Evolutionary conservation across 2,888 invertebrate species (phyloP).

Genomic region (Agonopterix arenella): DNA sequence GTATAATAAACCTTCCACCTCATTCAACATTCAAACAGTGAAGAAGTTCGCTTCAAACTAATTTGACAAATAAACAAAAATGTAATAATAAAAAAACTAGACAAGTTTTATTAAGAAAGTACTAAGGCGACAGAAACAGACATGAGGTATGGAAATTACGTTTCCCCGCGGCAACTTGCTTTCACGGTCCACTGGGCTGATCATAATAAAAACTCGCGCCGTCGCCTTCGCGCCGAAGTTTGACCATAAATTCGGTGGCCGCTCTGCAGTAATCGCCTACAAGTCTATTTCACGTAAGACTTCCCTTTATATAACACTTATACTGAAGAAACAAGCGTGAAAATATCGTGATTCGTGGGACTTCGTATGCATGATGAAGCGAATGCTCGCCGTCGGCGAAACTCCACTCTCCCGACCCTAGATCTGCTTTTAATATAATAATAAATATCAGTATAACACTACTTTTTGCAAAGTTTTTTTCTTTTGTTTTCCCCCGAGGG

Average conservation of each 20-base stretch:
- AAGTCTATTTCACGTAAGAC: no score
- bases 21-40: no score
- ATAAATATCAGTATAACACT: slow-evolving; percentile 66
- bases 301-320: no score
- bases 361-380: no score
- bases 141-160: slow-evolving; percentile 74
- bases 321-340: no score
- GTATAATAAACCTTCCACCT: no score
- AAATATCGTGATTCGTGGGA: no score
- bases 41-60: no score
- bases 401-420: slow-evolving; percentile 42
- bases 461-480: slow-evolving; percentile 60
- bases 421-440: slow-evolving; percentile 71
- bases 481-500: slow-evolving; percentile 62
- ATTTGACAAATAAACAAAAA: not conserved
- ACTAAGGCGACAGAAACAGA: slow-evolving; percentile 67
- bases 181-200: slow-evolving; percentile 77
- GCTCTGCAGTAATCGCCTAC: slow-evolving; percentile 11
- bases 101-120: slow-evolving; percentile 69
- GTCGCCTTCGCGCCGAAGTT: slow-evolving; percentile 72
- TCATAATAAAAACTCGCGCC: slow-evolving; percentile 78
- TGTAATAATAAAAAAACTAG: slow-evolving; percentile 16
- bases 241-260: slow-evolving; percentile 77
- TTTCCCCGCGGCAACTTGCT: slow-evolving; percentile 71
- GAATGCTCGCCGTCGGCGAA: slow-evolving; percentile 50